Base-by-base conservation (phyloP, 2,113 vertebrate species). In the Trogon surrucura region DNA sequence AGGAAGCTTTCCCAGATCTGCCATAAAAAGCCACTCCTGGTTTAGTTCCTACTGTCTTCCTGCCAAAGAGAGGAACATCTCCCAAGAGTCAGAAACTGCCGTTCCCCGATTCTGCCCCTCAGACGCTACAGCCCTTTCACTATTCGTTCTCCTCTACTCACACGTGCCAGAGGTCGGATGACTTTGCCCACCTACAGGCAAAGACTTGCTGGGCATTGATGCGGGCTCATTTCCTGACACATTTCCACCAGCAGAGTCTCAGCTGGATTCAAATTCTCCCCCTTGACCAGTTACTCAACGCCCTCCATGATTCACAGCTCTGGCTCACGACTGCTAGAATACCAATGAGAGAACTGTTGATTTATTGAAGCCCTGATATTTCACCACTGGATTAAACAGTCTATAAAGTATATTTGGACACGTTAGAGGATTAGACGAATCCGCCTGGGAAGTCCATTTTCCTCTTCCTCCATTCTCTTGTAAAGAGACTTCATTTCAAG, bases 361-460 rank as follows among this genome's bases (percentile, higher is more conserved):
- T 93, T 94, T 91, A 95, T 36, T 47, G 83, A 73, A 93, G 81
- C 82, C 85, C 89, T 87, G 94, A 45, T 95, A 64, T 90, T 89
- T 79, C 96, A 83, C 79, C 11, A 71, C 89, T 86, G 94, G 87
- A 95, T 94, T 89, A 95, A 95, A 73, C 70, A 84, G 88, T 93
- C 95, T 91, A 82, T 96, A 85, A 93, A 91, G 89, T 54, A 62
- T 78, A 92, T 96, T 92, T 94, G 88, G 88, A 93, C 80, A 89
- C 54, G 53, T 91, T 73, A 87, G 57, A 87, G 94, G 85, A 93
- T 93, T 90, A 92, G 77, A 89, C 56, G 71, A 91, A 93, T 34
- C 90, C 92, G 47, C 61, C 85, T 74, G 91, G 92, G 88, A 86
- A 87, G 78, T 51, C 93, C 11, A 8, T 11, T 73, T 77, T 77